Base-by-base conservation (phyloP, 1,140 invertebrate genomes). In the Eumeta japonica region DNA sequence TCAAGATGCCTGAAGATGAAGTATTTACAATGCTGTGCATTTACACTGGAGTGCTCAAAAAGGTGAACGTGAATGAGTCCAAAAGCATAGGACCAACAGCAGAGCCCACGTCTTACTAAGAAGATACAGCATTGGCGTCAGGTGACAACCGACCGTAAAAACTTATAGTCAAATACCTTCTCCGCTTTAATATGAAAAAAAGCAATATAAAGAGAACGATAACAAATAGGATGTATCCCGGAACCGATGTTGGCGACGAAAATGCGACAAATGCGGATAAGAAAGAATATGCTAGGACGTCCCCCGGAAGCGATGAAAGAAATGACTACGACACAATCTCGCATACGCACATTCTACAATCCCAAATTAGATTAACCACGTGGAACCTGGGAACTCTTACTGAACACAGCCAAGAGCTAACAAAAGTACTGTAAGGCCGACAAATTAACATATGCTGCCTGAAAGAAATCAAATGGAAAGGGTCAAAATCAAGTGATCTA, bases 51-150 rank as follows among this genome's bases (percentile, higher is more conserved):
- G 10, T 16, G 5, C 29, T 1, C 40, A 37, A 32, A 28, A 42
- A 33, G 24, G 39, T 36, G 44, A 40, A 10, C 33, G 37, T 37
- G 45, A 37, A 46, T 16, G 45, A 46, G 20, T 31, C 35, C 30
- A n/a, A n/a, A 29, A 3, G 16, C 14, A 4, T 29, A 3, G n/a
- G n/a, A n/a, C n/a, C n/a, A n/a, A n/a, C n/a, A n/a, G n/a, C n/a
- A n/a, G n/a, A n/a, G n/a, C n/a, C n/a, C n/a, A n/a, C n/a, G n/a
- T 29, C 4, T n/a, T n/a, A n/a, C n/a, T n/a, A n/a, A n/a, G n/a
- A n/a, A n/a, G n/a, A n/a, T n/a, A 42, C 35, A 16, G 27, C 12
- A 38, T 46, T 41, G 39, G 44, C 36, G 39, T 46, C 39, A 46
- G 45, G 41, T 43, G 41, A 33, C 35, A 41, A n/a, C n/a, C n/a